These are phyloP conservation scores for Siniperca scherzeri DNA, from an alignment of 2,797 vertebrate genomes.

Conservation along the genomic window DNA sequence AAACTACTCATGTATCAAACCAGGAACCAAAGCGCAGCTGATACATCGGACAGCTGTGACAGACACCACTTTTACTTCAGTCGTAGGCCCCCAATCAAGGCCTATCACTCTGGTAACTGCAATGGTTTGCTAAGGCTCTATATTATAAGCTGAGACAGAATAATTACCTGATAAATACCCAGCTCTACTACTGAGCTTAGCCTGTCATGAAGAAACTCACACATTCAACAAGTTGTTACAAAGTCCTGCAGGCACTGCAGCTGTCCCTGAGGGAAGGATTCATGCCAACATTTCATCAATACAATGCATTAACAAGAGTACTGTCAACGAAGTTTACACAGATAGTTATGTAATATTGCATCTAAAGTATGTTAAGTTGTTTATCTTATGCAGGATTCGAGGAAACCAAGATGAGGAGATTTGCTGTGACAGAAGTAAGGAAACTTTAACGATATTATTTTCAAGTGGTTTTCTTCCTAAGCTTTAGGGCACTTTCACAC, in stretches of 20 bases:
- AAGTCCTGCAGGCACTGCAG: constrained; percentile 23
- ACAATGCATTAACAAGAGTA: background rate
- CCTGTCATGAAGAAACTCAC: background rate
- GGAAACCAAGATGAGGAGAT: background rate
- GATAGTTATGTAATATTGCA: background rate
- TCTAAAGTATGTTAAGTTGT: background rate
- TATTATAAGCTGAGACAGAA: background rate
- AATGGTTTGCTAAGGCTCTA: background rate
- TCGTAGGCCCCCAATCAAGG: background rate
- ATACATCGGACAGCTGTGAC: constrained; percentile 24
- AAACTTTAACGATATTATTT: constrained; percentile 23
- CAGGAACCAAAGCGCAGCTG: constrained; percentile 10
- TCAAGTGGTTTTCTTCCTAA: constrained; percentile 18
- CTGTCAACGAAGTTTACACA: background rate
- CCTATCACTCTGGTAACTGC: background rate
- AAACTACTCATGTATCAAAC: constrained; percentile 45
- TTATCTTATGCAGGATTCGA: background rate
- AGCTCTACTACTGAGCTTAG: background rate
- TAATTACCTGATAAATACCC: constrained; percentile 7
- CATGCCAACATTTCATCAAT: background rate
- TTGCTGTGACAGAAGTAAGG: background rate
- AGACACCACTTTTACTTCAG: constrained; percentile 7
- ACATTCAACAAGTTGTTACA: constrained; percentile 49
- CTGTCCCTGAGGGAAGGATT: background rate
- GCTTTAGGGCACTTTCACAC: background rate